Evolutionary conservation across 2,888 invertebrate species (phyloP), one percentile per base, ranked within the genome.

Genomic region (Maniola hyperantus): DNA sequence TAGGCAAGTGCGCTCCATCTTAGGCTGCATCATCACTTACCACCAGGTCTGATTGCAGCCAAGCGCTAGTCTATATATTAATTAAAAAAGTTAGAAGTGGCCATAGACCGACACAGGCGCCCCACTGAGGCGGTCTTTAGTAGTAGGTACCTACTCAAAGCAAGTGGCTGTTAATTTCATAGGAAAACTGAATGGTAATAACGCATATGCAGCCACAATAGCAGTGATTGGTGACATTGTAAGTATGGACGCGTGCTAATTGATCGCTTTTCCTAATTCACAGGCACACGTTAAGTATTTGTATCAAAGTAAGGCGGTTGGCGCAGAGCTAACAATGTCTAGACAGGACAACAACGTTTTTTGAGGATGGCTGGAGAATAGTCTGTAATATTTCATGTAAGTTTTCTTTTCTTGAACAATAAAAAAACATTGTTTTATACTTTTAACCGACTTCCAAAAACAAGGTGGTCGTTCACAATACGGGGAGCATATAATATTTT

Each of bases 221-320:
- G 55, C 51, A 33, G 51, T 60, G 63, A 64, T 64, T 62, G 66
- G 76, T 79, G 77, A 80, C 81, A 80, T 72, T 71, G 70, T 66
- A 77, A 82, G 84, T 83, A 82, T 80, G 74, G 78, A 75, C 80
- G 78, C 82, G 81, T 79, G 81, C 76, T 79, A 80, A 83, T 83
- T 83, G 83, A 85, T 82, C 84, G 80, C 78, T 73, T 73, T 77
- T 74, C 73, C 67, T 76, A 79, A 84, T 84, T 83, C 81, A 77
- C 78, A 76, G 72, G 74, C 81, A 80, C 80, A 80, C 75, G 61
- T 54, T 11, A n/a, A n/a, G n/a, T n/a, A 68, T 4, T 26, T 26
- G 26, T 53, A 64, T n/a, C 18, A 8, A 10, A 46, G 15, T 50
- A 59, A 33, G 15, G 11, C 50, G n/a, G 36, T 54, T n/a, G 6